Base-by-base conservation (phyloP, 2,888 invertebrate genomes). In the Xylophagus ater region DNA sequence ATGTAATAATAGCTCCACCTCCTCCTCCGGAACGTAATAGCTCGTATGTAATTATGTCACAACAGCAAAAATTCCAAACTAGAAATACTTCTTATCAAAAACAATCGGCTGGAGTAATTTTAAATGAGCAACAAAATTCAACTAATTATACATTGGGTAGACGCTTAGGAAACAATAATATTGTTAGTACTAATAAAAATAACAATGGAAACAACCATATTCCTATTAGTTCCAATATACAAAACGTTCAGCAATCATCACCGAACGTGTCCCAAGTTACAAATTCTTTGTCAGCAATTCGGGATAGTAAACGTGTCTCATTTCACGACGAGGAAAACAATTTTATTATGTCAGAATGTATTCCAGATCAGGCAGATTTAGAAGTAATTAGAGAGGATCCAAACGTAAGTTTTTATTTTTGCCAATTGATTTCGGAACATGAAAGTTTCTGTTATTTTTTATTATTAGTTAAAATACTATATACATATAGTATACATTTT, bases 21-120 rank as follows among this genome's bases (percentile, higher is more conserved):
- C 75, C 81, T 30, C 88, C 89, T 15, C 90, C 90, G 3, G 86
- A 88, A 60, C 74, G 90, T 45, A 87, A 86, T 41, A 88, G 88
- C 18, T 89, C 89, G 28, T 92, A 86, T 62, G 77, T 84, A 4
- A 77, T 85, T 19, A 86, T 88, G 84, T 78, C 77, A 7, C 82
- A 81, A 53, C 63, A 71, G 59, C 59, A 60, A 28, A 62, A 60
- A 45, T 47, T 54, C 19, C 47, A 57, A 4, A 47, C n/a, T n/a
- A n/a, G n/a, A n/a, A n/a, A n/a, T n/a, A n/a, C n/a, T n/a, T n/a
- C n/a, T n/a, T n/a, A n/a, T n/a, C n/a, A n/a, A n/a, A n/a, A n/a
- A n/a, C n/a, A n/a, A n/a, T n/a, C n/a, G n/a, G n/a, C n/a, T n/a
- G n/a, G n/a, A n/a, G n/a, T n/a, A n/a, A n/a, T n/a, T n/a, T n/a